phyloP scores from a whole-genome alignment of 2,797 vertebrate genomes.

The Carduelis carduelis region DNA sequence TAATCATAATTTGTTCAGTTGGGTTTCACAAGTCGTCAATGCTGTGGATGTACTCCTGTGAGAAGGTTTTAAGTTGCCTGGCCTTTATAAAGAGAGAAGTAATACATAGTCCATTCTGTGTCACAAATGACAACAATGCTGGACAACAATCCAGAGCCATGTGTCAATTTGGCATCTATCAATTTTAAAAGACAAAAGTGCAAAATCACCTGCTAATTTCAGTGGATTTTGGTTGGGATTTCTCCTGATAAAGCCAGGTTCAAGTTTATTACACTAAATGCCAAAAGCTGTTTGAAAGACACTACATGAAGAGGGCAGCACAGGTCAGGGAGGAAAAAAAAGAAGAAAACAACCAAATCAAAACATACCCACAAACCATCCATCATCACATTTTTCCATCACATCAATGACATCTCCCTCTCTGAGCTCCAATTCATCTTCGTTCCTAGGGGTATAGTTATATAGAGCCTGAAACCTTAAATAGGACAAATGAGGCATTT shows the following conservation, averaged over 20 bases:
- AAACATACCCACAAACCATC: slow-evolving; percentile 97
- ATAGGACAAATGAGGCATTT: slow-evolving; percentile 69
- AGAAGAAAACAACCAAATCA: background rate
- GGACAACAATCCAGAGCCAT: background rate
- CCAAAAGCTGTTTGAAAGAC: background rate
- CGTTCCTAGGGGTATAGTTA: slow-evolving; percentile 94
- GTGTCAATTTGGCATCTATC: background rate
- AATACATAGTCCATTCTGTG: background rate
- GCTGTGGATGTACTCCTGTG: background rate
- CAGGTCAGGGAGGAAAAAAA: rapidly evolving
- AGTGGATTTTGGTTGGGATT: background rate
- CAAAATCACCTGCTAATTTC: background rate
- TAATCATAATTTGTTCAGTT: background rate
- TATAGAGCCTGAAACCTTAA: slow-evolving; percentile 94
- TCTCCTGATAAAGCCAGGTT: slow-evolving; percentile 19
- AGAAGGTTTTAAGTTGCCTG: background rate
- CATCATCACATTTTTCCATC: slow-evolving; percentile 98
- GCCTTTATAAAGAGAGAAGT: background rate
- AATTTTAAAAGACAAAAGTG: background rate
- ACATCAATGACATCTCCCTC: slow-evolving; percentile 96
- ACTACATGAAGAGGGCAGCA: background rate
- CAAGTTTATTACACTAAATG: background rate
- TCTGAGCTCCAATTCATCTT: slow-evolving; percentile 96
- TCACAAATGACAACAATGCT: background rate
- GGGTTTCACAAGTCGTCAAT: background rate